Conservation (phyloP, 2,888 invertebrate genomes). For the Pomacea canaliculata region DNA sequence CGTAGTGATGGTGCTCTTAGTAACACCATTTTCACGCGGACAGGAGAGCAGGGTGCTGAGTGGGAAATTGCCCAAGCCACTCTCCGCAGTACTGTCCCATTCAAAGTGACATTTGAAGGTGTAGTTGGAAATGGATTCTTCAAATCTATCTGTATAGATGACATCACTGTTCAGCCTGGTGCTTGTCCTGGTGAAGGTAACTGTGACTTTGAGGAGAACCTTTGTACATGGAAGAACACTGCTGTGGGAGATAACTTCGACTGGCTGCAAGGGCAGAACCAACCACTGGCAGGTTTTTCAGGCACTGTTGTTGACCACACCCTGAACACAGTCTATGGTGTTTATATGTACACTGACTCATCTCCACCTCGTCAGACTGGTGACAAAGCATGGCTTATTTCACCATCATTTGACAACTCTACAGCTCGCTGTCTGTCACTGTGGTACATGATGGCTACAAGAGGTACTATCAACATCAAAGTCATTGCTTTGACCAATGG, state of each 20-base stretch:
- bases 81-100: constrained; percentile 37
- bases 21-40: constrained; percentile 46
- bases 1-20: constrained; percentile 22
- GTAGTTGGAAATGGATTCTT: constrained; percentile 48
- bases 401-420: constrained; percentile 43
- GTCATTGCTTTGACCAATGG: constrained; percentile 37
- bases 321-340: constrained; percentile 52
- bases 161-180: constrained; percentile 49
- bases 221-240: constrained; percentile 62
- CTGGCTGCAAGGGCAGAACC: constrained; percentile 59
- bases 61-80: constrained; percentile 59
- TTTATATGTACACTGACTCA: constrained; percentile 83
- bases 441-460: constrained; percentile 63
- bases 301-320: constrained; percentile 59
- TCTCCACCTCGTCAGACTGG: constrained; percentile 75
- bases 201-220: constrained; percentile 66
- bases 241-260: constrained; percentile 64
- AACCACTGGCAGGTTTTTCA: constrained; percentile 37
- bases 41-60: constrained; percentile 55
- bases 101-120: constrained; percentile 58
- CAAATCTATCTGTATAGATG: constrained; percentile 66
- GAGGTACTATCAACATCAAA: constrained; percentile 48
- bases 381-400: constrained; percentile 76
- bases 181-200: constrained; percentile 50
- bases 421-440: constrained; percentile 56